Evolutionary conservation across 53 echinoderm and acorn worm species (phyloP), one percentile per base, ranked within the genome.

Genomic region (Luidia sarsii): DNA sequence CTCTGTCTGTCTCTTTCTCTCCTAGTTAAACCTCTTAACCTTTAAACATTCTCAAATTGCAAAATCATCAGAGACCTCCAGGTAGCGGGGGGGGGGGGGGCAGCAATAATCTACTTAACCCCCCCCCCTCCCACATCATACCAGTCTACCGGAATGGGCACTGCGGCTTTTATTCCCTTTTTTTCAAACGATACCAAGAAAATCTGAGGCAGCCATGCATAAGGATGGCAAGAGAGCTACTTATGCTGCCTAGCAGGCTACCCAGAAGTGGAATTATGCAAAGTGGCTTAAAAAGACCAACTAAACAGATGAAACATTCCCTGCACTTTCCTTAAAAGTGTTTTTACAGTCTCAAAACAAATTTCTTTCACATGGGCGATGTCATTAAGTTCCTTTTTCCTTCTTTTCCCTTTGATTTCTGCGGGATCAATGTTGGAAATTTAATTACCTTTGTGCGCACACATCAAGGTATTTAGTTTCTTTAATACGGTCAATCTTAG

Each of bases 31-130:
- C 72, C 57, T 25, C 54, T 72, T 54, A 72, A 56, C 72, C 72
- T 72, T 50, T 56, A 56, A 72, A 72, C 72, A 72, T 57, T 50
- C 54, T 27, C 67, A 43, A 66, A 43, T 43, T 66, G 67, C 24
- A 24, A 41, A 66, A 38, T 72, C 50, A 63, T 63, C 63, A 63
- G 63, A n/a, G 63, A 11, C 51, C 8, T 9, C 8, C 51, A 16
- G n/a, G 7, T 9, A 15, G n/a, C 51, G 3, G 9, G 11, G 11
- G n/a, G 3, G 35, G 15, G 4, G 34, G 35, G 30, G 63, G 36
- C 63, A 34, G 2, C 11, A 9, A 6, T 63, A 63, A 63, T 63
- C 63, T 63, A 63, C 63, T 63, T 63, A 63, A 14, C 33, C 41
- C 16, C 59, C 18, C 16, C 3, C 11, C n/a, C 35, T 36, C 18